Evolutionary conservation across 1,140 invertebrate species (phyloP).

Genomic region (Drosophila arawakana): DNA sequence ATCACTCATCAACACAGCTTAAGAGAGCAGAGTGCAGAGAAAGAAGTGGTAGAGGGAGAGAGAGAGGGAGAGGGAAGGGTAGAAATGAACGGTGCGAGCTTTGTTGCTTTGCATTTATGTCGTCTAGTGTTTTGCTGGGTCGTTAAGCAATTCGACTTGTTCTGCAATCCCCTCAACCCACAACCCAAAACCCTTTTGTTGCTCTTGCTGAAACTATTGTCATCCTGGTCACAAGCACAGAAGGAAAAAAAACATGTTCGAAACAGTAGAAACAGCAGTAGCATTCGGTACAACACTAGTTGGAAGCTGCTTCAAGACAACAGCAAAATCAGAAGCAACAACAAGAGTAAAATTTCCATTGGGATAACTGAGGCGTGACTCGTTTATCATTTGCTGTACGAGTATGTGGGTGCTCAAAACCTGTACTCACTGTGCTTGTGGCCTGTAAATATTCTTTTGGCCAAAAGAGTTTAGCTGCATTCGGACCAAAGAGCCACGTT

Average conservation of each 20-base stretch:
- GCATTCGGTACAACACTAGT: background rate
- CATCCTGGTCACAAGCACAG: slow-evolving; percentile 22
- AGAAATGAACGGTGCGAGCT: background rate
- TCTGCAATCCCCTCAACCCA: background rate
- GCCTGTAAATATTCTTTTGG: background rate
- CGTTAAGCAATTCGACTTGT: slow-evolving; percentile 21
- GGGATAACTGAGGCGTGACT: slow-evolving; percentile 14
- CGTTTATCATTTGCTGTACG: slow-evolving; percentile 33
- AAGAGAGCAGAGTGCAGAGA: background rate
- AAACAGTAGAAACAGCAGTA: background rate
- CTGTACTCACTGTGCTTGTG: background rate
- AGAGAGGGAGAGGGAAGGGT: background rate
- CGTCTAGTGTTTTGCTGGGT: slow-evolving; percentile 17
- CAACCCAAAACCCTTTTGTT: background rate
- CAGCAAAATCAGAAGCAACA: slow-evolving; percentile 6
- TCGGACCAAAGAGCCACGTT: slow-evolving; percentile 43
- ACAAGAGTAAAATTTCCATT: background rate
- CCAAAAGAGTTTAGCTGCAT: slow-evolving; percentile 23
- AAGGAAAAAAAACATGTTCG: background rate
- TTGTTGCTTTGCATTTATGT: background rate
- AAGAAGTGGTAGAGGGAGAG: background rate
- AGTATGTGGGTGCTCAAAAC: slow-evolving; percentile 5
- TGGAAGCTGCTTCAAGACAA: background rate
- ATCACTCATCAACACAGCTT: slow-evolving; percentile 59
- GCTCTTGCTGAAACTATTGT: slow-evolving; percentile 29